Conservation (phyloP, 2,113 vertebrate genomes). For the Saguinus imperator region DNA sequence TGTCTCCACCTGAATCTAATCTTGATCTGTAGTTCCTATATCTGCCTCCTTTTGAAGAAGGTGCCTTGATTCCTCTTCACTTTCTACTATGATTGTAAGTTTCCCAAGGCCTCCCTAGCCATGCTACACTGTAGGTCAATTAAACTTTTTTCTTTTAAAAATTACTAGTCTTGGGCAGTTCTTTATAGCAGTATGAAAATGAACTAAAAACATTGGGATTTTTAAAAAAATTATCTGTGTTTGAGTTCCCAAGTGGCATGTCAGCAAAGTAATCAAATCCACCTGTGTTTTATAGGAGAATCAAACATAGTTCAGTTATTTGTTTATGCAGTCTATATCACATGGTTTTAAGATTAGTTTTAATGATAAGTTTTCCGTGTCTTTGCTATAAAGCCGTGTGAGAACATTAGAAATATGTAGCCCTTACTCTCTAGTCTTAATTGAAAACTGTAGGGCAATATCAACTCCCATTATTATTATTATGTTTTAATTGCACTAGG, state of each 20-base stretch:
- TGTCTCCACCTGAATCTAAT: too few relatives aligned
- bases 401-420: neutral
- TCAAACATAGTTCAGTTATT: neutral
- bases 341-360: neutral
- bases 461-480: neutral
- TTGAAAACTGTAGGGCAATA: neutral
- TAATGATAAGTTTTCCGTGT: neutral
- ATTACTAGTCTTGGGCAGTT: too few relatives aligned
- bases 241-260: neutral
- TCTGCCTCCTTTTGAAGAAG: too few relatives aligned
- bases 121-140: too few relatives aligned
- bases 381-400: neutral
- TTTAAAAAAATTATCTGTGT: neutral
- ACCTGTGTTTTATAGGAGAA: neutral
- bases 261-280: neutral
- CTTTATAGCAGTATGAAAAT: too few relatives aligned
- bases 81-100: too few relatives aligned
- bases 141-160: too few relatives aligned
- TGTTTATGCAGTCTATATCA: neutral
- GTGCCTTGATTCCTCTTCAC: too few relatives aligned
- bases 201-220: neutral
- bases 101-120: too few relatives aligned
- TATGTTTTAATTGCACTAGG: neutral
- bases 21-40: too few relatives aligned
- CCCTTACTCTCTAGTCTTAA: neutral